Evolutionary conservation across 2,113 vertebrate genomes (phyloP).

Genomic region (Formicarius rufipectus): DNA sequence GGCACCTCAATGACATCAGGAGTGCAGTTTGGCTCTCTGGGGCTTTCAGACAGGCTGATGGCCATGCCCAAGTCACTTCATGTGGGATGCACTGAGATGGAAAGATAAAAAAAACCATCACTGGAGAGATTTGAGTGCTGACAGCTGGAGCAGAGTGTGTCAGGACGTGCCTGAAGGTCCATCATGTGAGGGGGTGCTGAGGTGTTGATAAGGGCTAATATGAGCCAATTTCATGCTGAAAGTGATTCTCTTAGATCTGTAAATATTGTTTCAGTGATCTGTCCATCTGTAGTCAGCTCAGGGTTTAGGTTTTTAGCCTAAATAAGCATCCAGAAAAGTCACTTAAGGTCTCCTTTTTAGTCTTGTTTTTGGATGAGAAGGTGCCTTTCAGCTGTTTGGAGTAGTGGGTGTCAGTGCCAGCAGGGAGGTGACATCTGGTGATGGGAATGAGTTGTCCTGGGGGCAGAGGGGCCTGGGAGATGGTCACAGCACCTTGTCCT

Average conservation of each 20-base stretch:
- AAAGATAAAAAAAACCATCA: background rate
- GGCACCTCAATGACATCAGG: background rate
- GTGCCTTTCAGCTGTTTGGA: background rate
- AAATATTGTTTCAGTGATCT: background rate
- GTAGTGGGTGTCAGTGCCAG: background rate
- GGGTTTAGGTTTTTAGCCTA: background rate
- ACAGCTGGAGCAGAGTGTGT: background rate
- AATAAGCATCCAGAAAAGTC: background rate
- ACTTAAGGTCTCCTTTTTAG: rapidly evolving
- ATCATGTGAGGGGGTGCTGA: background rate
- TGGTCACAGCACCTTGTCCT: rapidly evolving
- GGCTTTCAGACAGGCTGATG: background rate
- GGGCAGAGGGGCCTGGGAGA: background rate
- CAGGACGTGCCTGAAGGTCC: background rate
- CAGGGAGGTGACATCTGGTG: rapidly evolving
- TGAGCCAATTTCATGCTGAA: background rate
- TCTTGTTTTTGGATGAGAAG: background rate
- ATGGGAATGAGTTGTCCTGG: rapidly evolving
- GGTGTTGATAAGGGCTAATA: background rate
- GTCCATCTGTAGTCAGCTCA: background rate
- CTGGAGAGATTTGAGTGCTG: background rate
- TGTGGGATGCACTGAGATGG: rapidly evolving
- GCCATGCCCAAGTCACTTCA: rapidly evolving
- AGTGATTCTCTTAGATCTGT: background rate
- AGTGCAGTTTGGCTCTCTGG: background rate